Evolutionary conservation across 1,140 invertebrate genomes (phyloP).

Genomic region (Leptinotarsa undecemlineata): DNA sequence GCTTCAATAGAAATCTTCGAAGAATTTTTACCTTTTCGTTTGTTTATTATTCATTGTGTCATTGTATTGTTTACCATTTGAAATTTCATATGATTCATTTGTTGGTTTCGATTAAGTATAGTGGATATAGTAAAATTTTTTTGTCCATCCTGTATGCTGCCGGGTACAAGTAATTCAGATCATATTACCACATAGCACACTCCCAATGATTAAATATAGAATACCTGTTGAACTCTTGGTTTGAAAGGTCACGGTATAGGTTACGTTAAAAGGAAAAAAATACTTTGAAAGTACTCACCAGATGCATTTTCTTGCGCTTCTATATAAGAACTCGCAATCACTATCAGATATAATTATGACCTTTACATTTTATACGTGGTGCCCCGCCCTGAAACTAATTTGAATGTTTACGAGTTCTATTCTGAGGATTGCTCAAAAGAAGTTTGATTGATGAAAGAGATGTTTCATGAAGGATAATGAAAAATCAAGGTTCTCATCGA

Average conservation of each 20-base stretch:
- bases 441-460: not conserved
- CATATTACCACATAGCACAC: not conserved
- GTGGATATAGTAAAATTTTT: too few species aligned
- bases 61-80: too few species aligned
- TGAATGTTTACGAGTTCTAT: not conserved
- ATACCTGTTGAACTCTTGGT: not conserved
- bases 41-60: too few species aligned
- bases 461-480: not conserved
- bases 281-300: not conserved
- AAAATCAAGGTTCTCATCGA: not conserved
- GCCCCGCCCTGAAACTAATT: not conserved
- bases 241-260: not conserved
- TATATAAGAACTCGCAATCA: slow-evolving; percentile 6
- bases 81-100: too few species aligned
- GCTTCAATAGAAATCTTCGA: too few species aligned
- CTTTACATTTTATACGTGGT: slow-evolving; percentile 2
- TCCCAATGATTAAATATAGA: slow-evolving; percentile 2
- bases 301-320: not conserved
- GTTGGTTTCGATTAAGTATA: too few species aligned
- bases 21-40: too few species aligned
- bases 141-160: not conserved
- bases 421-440: not conserved
- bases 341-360: not conserved
- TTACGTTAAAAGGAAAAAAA: not conserved
- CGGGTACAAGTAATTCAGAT: not conserved